Base-by-base conservation (phyloP, 2,797 vertebrate genomes). In the Amphiprion clarkii region DNA sequence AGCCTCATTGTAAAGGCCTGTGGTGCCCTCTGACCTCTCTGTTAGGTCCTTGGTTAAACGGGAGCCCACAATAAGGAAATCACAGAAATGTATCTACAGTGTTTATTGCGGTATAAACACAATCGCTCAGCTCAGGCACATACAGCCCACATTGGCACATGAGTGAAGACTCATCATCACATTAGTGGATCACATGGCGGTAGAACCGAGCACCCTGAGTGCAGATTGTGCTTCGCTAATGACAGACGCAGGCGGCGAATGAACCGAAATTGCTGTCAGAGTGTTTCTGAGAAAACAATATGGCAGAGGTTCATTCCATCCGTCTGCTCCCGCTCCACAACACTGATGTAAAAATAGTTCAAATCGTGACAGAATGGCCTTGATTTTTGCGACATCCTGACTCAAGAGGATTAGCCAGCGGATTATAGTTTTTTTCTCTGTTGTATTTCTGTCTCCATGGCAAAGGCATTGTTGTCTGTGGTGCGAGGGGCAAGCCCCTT, bases 351-450 rank as follows among this genome's bases (percentile, higher is more conserved):
- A 88, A 89, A 90, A 82, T 70, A 82, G 76, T 59, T 72, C 39
- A 67, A 71, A 54, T 80, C 78, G 74, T 63, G 69, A 52, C 54
- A 66, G 65, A 82, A 67, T 69, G 58, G 71, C 62, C 82, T 81
- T 79, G 72, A 87, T 88, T 86, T 79, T 71, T 81, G 59, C 60
- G 65, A 78, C 79, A 81, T 87, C 77, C 74, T 55, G 75, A 78
- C 82, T 90, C 74, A 33, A 67, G 71, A 75, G 87, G 88, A 89
- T 94, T 90, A 91, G 80, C 78, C 65, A 54, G 56, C n/a, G 68
- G 85, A 91, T 93, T 87, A 90, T 75, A 67, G 33, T 27, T 66
- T 64, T 29, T 71, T 74, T 65, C 57, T 46, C 36, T 59, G 52
- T 81, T 85, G 76, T 72, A 31, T 67, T 70, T 81, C 61, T 55